Percentiles rank a stretch among this genome's conserved stretches.
Evolutionary conservation across 2,888 invertebrate genomes (phyloP).

Genomic region (Noctua pronuba): DNA sequence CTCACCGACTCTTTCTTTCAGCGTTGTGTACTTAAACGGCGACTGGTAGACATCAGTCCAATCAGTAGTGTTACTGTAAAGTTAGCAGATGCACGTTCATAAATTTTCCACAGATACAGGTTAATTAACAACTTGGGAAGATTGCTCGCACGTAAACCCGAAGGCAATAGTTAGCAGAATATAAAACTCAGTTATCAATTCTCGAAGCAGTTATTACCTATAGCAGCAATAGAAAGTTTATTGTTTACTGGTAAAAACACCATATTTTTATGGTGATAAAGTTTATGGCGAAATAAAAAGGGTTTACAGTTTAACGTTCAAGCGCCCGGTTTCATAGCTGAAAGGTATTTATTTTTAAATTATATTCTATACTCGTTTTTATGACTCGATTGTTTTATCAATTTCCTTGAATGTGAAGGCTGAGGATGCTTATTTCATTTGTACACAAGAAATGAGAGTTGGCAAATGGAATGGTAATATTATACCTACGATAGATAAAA

Average conservation of each 20-base stretch:
- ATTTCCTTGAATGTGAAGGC: slow-evolving; percentile 19
- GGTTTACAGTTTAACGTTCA: slow-evolving; percentile 58
- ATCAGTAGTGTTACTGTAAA: too few relatives aligned
- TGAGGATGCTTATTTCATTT: background rate
- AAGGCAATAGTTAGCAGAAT: slow-evolving; percentile 41
- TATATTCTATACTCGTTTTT: slow-evolving; percentile 42
- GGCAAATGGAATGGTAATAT: background rate
- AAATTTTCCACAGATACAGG: background rate
- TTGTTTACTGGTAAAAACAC: slow-evolving; percentile 58
- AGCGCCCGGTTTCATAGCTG: slow-evolving; percentile 31
- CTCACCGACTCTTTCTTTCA: too few relatives aligned
- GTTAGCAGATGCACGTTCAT: background rate
- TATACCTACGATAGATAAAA: too few relatives aligned
- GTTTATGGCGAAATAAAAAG: slow-evolving; percentile 63
- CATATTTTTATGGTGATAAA: slow-evolving; percentile 64
- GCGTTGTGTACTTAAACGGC: too few relatives aligned
- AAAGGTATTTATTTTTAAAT: slow-evolving; percentile 61
- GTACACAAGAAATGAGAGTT: background rate
- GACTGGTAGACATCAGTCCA: background rate
- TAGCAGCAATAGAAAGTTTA: slow-evolving; percentile 63
- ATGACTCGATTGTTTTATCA: slow-evolving; percentile 46
- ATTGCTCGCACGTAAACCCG: slow-evolving; percentile 1
- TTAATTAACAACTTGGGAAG: background rate
- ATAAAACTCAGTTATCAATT: slow-evolving; percentile 61
- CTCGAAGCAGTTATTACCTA: slow-evolving; percentile 61